A percentile compares a stretch with the other conserved stretches of the same genome.
phyloP scores from a whole-genome alignment of 2,888 invertebrate species.

The Drosophila rellima region DNA sequence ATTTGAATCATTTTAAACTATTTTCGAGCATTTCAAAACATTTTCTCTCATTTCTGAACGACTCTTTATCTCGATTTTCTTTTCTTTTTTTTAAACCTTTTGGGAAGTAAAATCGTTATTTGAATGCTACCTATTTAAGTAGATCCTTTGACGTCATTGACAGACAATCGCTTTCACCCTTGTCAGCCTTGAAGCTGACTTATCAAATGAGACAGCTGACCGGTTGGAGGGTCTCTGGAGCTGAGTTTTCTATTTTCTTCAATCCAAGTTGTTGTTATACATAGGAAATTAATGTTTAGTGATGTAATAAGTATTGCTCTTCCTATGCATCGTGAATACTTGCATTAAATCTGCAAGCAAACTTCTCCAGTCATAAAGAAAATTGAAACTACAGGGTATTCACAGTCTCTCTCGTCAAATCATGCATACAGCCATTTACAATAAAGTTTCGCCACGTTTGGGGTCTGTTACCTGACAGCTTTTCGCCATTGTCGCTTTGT shows the following conservation, averaged over 20 bases:
- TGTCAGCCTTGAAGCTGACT: conserved; percentile 41
- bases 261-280: neutral
- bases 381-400: neutral
- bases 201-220: conserved; percentile 13
- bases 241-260: neutral
- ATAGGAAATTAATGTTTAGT: too few species aligned
- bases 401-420: neutral
- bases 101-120: conserved; percentile 11
- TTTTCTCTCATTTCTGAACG: conserved; percentile 22
- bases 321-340: neutral
- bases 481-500: conserved; percentile 25
- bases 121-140: conserved; percentile 15
- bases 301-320: too few species aligned
- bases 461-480: conserved; percentile 6
- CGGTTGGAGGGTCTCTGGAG: neutral
- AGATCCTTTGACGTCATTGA: conserved; percentile 41
- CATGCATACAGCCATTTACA: neutral
- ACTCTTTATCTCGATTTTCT: neutral
- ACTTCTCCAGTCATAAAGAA: neutral
- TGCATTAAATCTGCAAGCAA: neutral
- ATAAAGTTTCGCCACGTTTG: conserved; percentile 5
- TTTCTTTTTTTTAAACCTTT: conserved; percentile 14
- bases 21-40: conserved; percentile 23
- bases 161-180: conserved; percentile 44
- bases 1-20: conserved; percentile 15